Percentiles rank a stretch among this genome's conserved stretches.
Evolutionary conservation across 2,888 invertebrate genomes (phyloP).

Genomic region (Drosophila peninsularis): DNA sequence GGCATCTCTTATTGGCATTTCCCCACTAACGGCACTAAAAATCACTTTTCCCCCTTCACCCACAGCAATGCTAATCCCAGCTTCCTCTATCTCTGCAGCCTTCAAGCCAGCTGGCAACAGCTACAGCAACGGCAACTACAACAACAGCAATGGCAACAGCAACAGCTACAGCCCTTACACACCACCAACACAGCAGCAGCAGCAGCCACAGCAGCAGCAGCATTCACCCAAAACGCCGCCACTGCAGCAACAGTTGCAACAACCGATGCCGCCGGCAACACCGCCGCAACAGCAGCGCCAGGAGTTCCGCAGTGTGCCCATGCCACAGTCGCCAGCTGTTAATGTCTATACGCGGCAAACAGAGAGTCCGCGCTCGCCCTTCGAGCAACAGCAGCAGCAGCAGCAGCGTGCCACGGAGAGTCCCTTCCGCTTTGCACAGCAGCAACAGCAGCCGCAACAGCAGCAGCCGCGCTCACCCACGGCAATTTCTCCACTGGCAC

Average conservation of each 20-base stretch:
- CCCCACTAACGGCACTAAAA: constrained; percentile 71
- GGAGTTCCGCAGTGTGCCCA: constrained; percentile 81
- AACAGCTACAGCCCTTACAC: constrained; percentile 24
- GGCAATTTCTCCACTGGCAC: constrained; percentile 66
- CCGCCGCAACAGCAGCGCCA: constrained; percentile 61
- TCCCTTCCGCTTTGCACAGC: constrained; percentile 61
- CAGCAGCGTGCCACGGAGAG: constrained; percentile 66
- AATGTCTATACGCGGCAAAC: constrained; percentile 79
- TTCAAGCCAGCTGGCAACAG: constrained; percentile 39
- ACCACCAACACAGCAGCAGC: constrained; percentile 25
- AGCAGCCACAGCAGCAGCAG: constrained; percentile 41
- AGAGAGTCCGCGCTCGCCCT: constrained; percentile 75
- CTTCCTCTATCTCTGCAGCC: constrained; percentile 24
- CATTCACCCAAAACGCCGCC: constrained; percentile 60
- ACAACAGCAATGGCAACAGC: constrained; percentile 45
- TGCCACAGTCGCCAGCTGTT: constrained; percentile 78
- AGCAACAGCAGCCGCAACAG: constrained; percentile 54
- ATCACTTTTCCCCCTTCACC: neutral
- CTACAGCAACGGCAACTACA: constrained; percentile 43
- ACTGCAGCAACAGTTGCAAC: constrained; percentile 50
- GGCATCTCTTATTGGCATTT: constrained; percentile 49
- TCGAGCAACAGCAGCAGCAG: constrained; percentile 56
- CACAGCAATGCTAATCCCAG: neutral
- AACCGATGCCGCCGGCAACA: constrained; percentile 67
- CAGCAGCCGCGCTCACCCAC: constrained; percentile 59